Percentiles rank a stretch among this genome's conserved stretches.
Conservation (phyloP, 2,113 vertebrate genomes). For the Dicaeum eximium region DNA sequence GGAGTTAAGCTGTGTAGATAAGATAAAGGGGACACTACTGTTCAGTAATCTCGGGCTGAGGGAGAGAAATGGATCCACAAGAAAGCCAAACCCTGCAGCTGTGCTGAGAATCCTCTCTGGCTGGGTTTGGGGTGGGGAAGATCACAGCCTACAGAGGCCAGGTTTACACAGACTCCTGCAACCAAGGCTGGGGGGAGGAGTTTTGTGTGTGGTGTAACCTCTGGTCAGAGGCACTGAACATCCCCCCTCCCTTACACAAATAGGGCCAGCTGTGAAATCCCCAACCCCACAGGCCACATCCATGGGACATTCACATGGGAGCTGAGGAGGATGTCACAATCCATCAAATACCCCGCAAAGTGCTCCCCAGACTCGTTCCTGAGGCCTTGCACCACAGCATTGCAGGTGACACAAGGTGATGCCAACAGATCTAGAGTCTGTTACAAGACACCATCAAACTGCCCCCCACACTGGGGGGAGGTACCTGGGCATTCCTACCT, state of each 20-base stretch:
- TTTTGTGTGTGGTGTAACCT: rapidly evolving
- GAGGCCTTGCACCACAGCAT: background rate
- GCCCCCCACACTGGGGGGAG: background rate
- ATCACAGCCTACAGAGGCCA: background rate
- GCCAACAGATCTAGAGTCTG: background rate
- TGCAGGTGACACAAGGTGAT: too few species aligned
- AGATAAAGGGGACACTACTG: background rate
- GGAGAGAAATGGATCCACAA: background rate
- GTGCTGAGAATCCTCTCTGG: background rate
- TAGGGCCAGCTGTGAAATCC: background rate
- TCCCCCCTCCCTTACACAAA: background rate
- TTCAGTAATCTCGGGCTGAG: background rate
- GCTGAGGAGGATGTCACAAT: background rate
- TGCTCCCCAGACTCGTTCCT: background rate
- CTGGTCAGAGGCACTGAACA: background rate
- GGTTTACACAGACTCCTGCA: background rate
- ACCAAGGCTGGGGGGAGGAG: rapidly evolving
- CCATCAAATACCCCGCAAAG: background rate
- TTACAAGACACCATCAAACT: background rate
- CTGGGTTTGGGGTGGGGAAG: background rate
- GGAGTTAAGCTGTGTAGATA: background rate
- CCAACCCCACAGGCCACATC: background rate
- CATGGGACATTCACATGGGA: too few species aligned
- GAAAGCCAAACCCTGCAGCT: background rate
- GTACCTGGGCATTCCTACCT: background rate